phyloP scores from a whole-genome alignment of 2,888 invertebrate species.

The Leptopilina syphax region DNA sequence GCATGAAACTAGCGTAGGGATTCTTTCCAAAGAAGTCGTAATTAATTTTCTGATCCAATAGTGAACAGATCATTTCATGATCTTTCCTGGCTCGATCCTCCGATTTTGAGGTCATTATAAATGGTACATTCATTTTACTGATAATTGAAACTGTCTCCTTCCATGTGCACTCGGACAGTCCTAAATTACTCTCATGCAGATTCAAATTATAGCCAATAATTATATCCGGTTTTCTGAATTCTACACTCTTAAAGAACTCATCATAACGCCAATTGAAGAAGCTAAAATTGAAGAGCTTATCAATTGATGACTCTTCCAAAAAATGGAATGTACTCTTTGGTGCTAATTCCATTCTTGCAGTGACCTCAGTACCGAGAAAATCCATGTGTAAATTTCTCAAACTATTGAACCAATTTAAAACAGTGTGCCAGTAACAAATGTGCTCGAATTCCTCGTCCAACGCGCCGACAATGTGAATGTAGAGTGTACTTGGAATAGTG shows the following conservation, averaged over 20 bases:
- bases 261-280: neutral
- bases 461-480: too few species aligned
- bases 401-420: too few species aligned
- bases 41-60: neutral
- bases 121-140: neutral
- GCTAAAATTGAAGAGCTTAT: neutral
- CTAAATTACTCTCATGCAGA: slow-evolving; percentile 52
- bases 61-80: neutral
- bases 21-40: neutral
- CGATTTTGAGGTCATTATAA: neutral
- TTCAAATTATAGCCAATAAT: slow-evolving; percentile 43
- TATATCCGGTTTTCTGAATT: neutral
- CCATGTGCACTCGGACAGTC: neutral
- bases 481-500: too few species aligned
- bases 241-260: neutral
- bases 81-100: neutral
- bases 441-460: too few species aligned
- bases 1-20: neutral
- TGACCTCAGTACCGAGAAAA: slow-evolving; percentile 52
- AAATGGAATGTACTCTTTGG: neutral
- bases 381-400: too few species aligned
- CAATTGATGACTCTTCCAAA: too few species aligned
- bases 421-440: too few species aligned
- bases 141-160: neutral
- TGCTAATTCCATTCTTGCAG: slow-evolving; percentile 24